phyloP scores from a whole-genome alignment of 1,140 invertebrate species.

The Drosophila subpulchrella region DNA sequence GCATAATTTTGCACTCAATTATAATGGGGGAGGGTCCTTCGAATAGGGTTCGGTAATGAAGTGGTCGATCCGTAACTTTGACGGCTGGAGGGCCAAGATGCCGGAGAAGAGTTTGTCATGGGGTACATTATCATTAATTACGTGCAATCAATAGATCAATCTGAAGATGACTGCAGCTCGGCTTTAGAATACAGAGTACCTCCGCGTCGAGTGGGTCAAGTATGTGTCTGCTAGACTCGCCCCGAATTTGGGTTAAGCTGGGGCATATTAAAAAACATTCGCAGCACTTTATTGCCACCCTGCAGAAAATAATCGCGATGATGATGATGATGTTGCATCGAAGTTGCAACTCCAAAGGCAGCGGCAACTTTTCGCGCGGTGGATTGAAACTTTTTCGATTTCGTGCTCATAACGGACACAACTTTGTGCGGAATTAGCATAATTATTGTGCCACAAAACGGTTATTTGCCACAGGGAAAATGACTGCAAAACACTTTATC shows the following conservation, averaged over 20 bases:
- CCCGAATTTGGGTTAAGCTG: slow-evolving; percentile 66
- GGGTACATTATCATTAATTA: slow-evolving; percentile 67
- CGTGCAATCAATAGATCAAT: slow-evolving; percentile 68
- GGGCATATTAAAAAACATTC: slow-evolving; percentile 78
- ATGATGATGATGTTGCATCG: slow-evolving; percentile 45
- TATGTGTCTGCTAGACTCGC: slow-evolving; percentile 26
- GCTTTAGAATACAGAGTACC: background rate
- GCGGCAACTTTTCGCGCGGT: slow-evolving; percentile 45
- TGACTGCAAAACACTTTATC: slow-evolving; percentile 33
- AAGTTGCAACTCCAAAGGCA: slow-evolving; percentile 73
- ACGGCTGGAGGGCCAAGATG: slow-evolving; percentile 39
- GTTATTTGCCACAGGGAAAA: slow-evolving; percentile 56
- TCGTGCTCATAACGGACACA: slow-evolving; percentile 70
- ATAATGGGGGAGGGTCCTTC: slow-evolving; percentile 53
- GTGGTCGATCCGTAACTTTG: slow-evolving; percentile 49
- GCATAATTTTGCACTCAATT: slow-evolving; percentile 83
- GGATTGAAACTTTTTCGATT: slow-evolving; percentile 83
- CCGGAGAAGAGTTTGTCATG: slow-evolving; percentile 29
- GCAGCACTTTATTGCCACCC: slow-evolving; percentile 69
- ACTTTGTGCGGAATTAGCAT: slow-evolving; percentile 76
- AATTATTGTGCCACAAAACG: slow-evolving; percentile 77
- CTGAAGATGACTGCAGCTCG: slow-evolving; percentile 19
- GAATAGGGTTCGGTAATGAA: slow-evolving; percentile 51
- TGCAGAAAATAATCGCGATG: slow-evolving; percentile 31
- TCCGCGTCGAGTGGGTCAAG: slow-evolving; percentile 64